Base-by-base conservation (phyloP, 64 coral and sea anemone species). In the Exaiptasia diaphana region DNA sequence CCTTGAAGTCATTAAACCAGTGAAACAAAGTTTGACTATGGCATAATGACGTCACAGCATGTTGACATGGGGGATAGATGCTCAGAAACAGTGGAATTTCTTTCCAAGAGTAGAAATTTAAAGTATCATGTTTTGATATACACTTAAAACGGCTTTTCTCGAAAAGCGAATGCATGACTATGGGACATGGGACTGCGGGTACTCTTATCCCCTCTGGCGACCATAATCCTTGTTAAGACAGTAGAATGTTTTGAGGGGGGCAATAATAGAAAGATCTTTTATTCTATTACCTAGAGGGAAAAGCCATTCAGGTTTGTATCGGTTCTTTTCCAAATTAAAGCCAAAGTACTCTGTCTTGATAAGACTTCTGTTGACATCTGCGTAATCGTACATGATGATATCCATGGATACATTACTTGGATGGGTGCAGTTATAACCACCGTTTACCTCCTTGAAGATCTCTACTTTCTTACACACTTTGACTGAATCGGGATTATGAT, bases 301-400 rank as follows among this genome's bases (percentile, higher is more conserved):
- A 41, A 85, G 72, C 53, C 82, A 85, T 48, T 85, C 82, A n/a
- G 41, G 29, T 68, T 85, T 85, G 68, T 85, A 85, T 10, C 82
- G 82, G 36, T 85, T 85, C 32, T 85, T 85, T 25, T 85, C 82
- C 18, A 85, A 41, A 9, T 68, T 68, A 44, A 53, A 85, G 14
- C 48, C 36, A 43, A 60, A 74, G 35, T 73, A 85, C 45, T 74
- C 52, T 20, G 82, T 55, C 82, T 68, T 73, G 21, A 85, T 50
- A 10, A 73, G 74, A 41, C 74, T 68, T 20, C 74, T 53, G 8
- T 85, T 68, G 17, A 73, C 74, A 68, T 85, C 74, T n/a, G n/a
- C n/a, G 53, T 74, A 32, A 12, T 23, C 58, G 82, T 55, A 85
- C 82, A 60, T 85, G 7, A 85, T 27, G 22, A 85, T 74, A 15